These are phyloP conservation scores for Phengaris arion DNA, from an alignment of 2,888 invertebrate genomes.

Conservation along the genomic window DNA sequence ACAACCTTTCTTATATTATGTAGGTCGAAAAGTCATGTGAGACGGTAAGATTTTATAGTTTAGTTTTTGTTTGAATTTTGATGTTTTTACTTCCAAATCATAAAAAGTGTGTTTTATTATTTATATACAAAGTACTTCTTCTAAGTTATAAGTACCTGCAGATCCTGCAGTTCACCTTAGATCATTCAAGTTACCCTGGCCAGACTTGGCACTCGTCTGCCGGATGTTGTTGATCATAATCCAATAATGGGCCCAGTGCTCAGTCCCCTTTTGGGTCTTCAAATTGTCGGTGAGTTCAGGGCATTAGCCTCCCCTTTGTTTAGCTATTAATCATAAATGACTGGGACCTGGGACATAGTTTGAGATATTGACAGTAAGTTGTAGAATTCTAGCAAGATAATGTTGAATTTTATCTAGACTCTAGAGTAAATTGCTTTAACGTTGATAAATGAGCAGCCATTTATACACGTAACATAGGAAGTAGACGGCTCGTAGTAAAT, in stretches of 20 bases:
- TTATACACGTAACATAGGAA: slow-evolving; percentile 24
- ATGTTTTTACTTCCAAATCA: background rate
- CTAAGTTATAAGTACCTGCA: background rate
- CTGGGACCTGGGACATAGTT: background rate
- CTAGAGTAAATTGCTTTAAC: slow-evolving; percentile 11
- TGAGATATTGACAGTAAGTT: background rate
- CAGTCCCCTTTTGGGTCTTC: slow-evolving; percentile 16
- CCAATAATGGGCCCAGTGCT: slow-evolving; percentile 12
- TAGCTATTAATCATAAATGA: background rate
- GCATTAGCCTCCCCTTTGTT: slow-evolving; percentile 15
- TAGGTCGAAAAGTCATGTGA: background rate
- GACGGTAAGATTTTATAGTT: background rate
- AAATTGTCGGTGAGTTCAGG: background rate
- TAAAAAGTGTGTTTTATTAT: background rate
- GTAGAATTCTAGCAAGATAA: background rate
- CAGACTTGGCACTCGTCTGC: slow-evolving; percentile 8
- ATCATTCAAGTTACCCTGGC: background rate
- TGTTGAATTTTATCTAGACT: background rate
- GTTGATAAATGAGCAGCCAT: background rate
- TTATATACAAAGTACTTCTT: background rate
- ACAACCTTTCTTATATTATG: too few relatives aligned
- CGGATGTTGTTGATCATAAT: slow-evolving; percentile 12
- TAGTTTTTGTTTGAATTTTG: background rate
- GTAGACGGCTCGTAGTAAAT: slow-evolving; percentile 12
- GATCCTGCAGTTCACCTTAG: background rate